Evolutionary conservation across 2,888 invertebrate genomes (phyloP).

Genomic region (Eudasyphora cyanicolor): DNA sequence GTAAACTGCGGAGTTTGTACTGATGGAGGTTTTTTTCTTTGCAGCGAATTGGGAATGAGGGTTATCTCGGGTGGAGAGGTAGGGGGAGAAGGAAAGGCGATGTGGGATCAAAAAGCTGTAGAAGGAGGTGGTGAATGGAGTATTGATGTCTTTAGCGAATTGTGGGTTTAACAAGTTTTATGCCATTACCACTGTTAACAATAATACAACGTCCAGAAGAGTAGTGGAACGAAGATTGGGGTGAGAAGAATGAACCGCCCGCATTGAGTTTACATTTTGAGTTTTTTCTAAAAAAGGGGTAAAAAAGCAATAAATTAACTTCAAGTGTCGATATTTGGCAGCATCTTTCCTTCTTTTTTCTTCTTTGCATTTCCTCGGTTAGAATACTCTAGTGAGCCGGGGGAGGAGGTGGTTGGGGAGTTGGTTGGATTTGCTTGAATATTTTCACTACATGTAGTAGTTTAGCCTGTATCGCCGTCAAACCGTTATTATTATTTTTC

Average conservation of each 20-base stretch:
- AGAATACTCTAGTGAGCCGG: slow-evolving; percentile 21
- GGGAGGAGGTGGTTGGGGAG: slow-evolving; percentile 13
- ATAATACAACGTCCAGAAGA: slow-evolving; percentile 14
- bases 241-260: slow-evolving; percentile 8
- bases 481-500: slow-evolving; percentile 72
- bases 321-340: slow-evolving; percentile 78
- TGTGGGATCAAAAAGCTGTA: no score
- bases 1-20: not conserved
- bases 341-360: slow-evolving; percentile 43
- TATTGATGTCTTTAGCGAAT: slow-evolving; percentile 67
- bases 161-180: slow-evolving; percentile 66
- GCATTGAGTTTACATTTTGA: slow-evolving; percentile 26
- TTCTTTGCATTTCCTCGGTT: not conserved
- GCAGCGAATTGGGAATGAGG: not conserved
- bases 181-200: slow-evolving; percentile 29
- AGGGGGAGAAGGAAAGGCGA: not conserved
- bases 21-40: not conserved
- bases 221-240: not conserved
- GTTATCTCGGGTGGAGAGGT: not conserved
- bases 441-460: not conserved
- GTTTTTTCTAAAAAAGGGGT: slow-evolving; percentile 75
- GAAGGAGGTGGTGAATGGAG: slow-evolving; percentile 10
- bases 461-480: slow-evolving; percentile 45
- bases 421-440: not conserved
- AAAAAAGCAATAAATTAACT: slow-evolving; percentile 79